phyloP scores from a whole-genome alignment of 2,797 vertebrate species.

The Chelmon rostratus region DNA sequence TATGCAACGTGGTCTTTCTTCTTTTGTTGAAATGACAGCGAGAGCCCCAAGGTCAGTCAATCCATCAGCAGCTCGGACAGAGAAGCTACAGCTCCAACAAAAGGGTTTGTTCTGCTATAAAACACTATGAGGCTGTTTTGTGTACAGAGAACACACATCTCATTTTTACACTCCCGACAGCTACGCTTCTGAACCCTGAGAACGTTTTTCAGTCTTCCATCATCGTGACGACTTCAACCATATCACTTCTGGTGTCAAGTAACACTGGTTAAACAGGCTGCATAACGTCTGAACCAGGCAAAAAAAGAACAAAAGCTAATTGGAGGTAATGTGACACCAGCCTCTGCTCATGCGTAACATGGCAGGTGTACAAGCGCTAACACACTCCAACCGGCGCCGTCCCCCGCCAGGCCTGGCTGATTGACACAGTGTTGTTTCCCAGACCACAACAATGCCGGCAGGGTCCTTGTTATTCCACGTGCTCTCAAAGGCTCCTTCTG shows the following conservation, averaged over 20 bases:
- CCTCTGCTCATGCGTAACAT: slow-evolving; percentile 24
- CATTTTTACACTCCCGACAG: not conserved
- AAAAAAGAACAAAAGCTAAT: slow-evolving; percentile 43
- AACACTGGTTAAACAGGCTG: slow-evolving; percentile 18
- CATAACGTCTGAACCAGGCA: slow-evolving; percentile 36
- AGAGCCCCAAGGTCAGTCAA: slow-evolving; percentile 46
- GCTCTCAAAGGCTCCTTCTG: slow-evolving; percentile 69
- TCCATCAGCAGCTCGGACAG: slow-evolving; percentile 52
- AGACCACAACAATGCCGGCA: slow-evolving; percentile 67
- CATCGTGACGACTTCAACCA: not conserved
- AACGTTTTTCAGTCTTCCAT: slow-evolving; percentile 25
- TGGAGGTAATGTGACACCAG: slow-evolving; percentile 59
- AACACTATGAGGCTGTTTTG: not conserved
- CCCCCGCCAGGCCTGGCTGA: slow-evolving; percentile 56
- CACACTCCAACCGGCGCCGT: slow-evolving; percentile 26
- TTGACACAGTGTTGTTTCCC: slow-evolving; percentile 60
- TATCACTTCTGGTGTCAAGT: slow-evolving; percentile 44
- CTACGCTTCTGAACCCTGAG: slow-evolving; percentile 13
- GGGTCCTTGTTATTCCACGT: slow-evolving; percentile 58
- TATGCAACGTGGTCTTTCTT: slow-evolving; percentile 22
- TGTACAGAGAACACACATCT: slow-evolving; percentile 33
- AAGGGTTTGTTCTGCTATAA: slow-evolving; percentile 33
- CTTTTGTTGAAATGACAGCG: slow-evolving; percentile 36
- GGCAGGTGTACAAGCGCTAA: slow-evolving; percentile 58
- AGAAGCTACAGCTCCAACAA: slow-evolving; percentile 53